Evolutionary conservation across 2,113 vertebrate genomes (phyloP).

Genomic region (Colaptes auratus): DNA sequence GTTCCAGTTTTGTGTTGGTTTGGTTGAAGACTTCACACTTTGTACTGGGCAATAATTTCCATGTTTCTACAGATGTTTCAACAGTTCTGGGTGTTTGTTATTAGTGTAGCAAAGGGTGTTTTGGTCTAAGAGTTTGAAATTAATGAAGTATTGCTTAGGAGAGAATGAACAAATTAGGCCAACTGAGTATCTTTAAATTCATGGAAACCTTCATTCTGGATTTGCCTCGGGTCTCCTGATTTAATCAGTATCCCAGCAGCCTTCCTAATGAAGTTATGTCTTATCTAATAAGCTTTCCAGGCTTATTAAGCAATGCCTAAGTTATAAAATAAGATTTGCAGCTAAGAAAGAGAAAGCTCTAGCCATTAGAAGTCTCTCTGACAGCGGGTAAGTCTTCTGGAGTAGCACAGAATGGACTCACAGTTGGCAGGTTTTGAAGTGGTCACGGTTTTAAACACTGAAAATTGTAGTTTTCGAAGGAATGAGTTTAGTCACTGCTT

Average conservation of each 20-base stretch:
- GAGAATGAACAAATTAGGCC: constrained; percentile 18
- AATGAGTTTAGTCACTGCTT: background rate
- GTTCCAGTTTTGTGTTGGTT: background rate
- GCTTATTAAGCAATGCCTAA: background rate
- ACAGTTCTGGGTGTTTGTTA: background rate
- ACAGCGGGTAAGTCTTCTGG: background rate
- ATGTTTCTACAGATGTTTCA: background rate
- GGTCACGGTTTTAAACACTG: background rate
- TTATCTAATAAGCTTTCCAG: constrained; percentile 14
- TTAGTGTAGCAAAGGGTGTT: background rate
- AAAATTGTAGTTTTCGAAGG: background rate
- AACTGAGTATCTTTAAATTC: background rate
- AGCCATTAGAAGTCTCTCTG: background rate
- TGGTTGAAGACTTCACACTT: background rate
- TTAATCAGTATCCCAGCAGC: constrained; percentile 6
- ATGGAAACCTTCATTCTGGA: background rate
- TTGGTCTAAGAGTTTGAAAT: background rate
- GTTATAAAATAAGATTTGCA: background rate
- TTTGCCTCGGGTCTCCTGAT: background rate
- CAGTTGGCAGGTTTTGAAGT: background rate
- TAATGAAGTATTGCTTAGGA: background rate
- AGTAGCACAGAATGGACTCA: background rate
- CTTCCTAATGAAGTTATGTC: constrained; percentile 16
- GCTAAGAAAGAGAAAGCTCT: background rate
- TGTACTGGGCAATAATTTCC: background rate